A percentile compares a stretch with the other conserved stretches of the same genome.
Evolutionary conservation across 2,113 vertebrate species (phyloP).

Genomic region (Maccullochella peelii): DNA sequence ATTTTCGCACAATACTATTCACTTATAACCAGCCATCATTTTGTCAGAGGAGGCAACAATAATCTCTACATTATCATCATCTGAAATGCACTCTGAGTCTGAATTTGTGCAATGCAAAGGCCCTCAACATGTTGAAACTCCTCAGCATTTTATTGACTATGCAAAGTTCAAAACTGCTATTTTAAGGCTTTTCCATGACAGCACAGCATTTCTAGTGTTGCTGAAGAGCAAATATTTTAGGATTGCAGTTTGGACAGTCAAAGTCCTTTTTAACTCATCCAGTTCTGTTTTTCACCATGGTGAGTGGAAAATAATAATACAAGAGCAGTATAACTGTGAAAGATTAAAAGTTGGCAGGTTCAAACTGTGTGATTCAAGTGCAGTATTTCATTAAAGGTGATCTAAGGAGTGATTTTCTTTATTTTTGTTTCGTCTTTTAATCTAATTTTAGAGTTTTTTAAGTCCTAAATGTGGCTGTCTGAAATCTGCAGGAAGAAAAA

Average conservation of each 20-base stretch:
- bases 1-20: neutral
- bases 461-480: neutral
- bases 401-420: neutral
- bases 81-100: neutral
- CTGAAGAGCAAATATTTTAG: conserved; percentile 35
- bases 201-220: neutral
- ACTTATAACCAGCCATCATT: neutral
- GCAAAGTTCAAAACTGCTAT: neutral
- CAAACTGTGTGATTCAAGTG: neutral
- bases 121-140: neutral
- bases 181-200: neutral
- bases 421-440: neutral
- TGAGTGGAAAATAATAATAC: neutral
- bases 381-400: neutral
- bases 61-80: neutral
- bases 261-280: neutral
- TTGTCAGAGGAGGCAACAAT: neutral
- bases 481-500: neutral
- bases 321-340: neutral
- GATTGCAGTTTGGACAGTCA: conserved; percentile 29
- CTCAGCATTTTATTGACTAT: neutral
- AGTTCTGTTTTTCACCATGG: neutral
- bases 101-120: neutral
- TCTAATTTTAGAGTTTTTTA: no score
- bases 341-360: neutral